Conservation (phyloP, 2,113 vertebrate genomes). For the Chlamydotis undulata region DNA sequence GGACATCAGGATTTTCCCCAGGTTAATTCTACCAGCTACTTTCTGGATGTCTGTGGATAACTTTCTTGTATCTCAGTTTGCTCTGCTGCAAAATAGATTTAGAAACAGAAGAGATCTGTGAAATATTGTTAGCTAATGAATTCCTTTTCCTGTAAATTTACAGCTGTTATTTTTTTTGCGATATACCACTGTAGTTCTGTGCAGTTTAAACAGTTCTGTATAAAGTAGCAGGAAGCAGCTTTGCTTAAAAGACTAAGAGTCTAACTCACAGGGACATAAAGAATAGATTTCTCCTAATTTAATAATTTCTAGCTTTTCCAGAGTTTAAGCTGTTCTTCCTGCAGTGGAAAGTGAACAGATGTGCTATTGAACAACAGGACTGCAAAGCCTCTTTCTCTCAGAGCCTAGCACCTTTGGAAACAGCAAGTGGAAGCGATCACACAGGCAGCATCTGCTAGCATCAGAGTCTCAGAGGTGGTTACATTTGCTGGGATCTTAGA, state of each 20-base stretch:
- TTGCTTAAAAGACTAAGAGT: background rate
- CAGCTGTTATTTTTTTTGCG: background rate
- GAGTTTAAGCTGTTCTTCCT: background rate
- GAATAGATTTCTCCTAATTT: background rate
- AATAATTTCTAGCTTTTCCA: background rate
- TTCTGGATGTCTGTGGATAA: background rate
- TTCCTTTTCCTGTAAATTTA: background rate
- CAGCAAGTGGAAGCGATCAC: background rate
- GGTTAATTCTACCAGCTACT: background rate
- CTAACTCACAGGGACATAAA: background rate
- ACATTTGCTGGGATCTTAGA: background rate
- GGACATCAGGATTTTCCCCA: background rate
- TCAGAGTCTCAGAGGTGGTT: background rate
- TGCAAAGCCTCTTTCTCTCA: background rate
- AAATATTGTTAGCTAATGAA: background rate
- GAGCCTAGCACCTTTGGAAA: background rate
- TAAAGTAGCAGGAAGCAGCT: background rate
- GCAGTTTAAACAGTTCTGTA: background rate
- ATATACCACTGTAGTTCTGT: background rate
- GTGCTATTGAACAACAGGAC: background rate
- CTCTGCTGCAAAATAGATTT: slow-evolving; percentile 16
- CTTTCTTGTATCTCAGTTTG: background rate
- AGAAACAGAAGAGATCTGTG: background rate
- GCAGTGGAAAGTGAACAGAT: background rate
- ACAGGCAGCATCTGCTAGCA: background rate